Base-by-base conservation (phyloP, 1,140 invertebrate genomes). In the Heliothis subflexa region DNA sequence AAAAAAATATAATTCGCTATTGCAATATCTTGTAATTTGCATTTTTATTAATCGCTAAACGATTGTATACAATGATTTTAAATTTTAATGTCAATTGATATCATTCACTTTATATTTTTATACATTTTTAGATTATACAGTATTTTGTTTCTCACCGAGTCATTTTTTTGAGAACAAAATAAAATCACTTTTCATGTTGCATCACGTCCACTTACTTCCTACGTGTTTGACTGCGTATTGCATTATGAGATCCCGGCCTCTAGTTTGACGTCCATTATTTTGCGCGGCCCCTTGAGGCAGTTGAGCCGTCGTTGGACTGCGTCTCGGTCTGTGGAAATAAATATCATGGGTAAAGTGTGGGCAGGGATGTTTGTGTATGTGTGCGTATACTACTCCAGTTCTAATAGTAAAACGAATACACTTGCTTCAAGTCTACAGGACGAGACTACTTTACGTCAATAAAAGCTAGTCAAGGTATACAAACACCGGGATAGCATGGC, bases 1-100 rank as follows among this genome's bases (percentile, higher is more conserved):
- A 93, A 93, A 93, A 93, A 94, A 93, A 94, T 94, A 93, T 91
- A 93, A 91, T 92, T 91, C 87, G 88, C 92, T 94, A 94, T 93
- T 94, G 92, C 89, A 89, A 91, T 91, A 87, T 92, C 87, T 88
- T 86, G 87, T 91, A 89, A 91, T 91, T 80, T 88, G 89, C 84
- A 88, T 77, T 62, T 55, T 78, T 52, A 52, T 77, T 85, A 66
- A 79, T 87, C 83, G 83, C 88, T 91, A 89, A 88, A 88, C 85
- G 86, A 88, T 81, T 86, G 80, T 85, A 81, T 89, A 86, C 81
- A 79, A 86, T 84, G 82, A 90, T 86, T 85, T 83, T 83, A 84
- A 33, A 33, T 33, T 33, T 33, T 1, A 33, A 33, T 33, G 33
- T 33, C 33, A 33, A 83, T 89, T 83, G 86, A 89, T 89, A 88